Evolutionary conservation across 1,140 invertebrate species (phyloP).

Genomic region (Drosophila mauritiana): DNA sequence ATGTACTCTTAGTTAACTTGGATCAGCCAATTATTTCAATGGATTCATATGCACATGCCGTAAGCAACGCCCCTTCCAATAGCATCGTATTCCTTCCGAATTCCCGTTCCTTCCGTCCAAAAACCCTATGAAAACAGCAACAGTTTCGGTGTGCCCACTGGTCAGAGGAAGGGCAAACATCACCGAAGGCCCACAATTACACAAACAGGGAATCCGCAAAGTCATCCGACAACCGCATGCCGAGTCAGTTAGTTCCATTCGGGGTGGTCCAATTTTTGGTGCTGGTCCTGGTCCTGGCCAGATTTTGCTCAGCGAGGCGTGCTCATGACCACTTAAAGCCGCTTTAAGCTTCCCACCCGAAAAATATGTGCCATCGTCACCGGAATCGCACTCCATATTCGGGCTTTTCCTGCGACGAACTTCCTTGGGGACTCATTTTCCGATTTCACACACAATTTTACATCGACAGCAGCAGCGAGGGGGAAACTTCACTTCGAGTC

Average conservation of each 20-base stretch:
- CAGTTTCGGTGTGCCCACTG: constrained; percentile 20
- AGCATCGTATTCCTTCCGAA: too few species aligned
- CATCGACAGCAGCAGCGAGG: constrained; percentile 22
- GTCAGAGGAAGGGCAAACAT: constrained; percentile 19
- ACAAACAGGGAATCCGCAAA: constrained; percentile 33
- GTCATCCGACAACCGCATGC: constrained; percentile 22
- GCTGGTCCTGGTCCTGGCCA: background rate
- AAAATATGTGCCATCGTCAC: constrained; percentile 24
- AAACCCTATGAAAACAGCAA: constrained; percentile 35
- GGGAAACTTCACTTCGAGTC: constrained; percentile 8
- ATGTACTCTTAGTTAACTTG: background rate
- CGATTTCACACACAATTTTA: constrained; percentile 53
- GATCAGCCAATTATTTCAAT: constrained; percentile 14
- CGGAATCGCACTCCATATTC: constrained; percentile 33
- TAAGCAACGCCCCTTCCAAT: constrained; percentile 1
- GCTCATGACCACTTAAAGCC: constrained; percentile 52
- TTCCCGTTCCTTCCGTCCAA: background rate
- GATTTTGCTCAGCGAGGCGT: constrained; percentile 15
- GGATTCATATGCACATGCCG: background rate
- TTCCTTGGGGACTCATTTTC: constrained; percentile 52
- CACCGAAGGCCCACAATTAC: constrained; percentile 37
- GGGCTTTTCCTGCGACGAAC: constrained; percentile 23
- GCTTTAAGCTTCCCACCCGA: constrained; percentile 19
- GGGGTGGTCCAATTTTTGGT: constrained; percentile 10
- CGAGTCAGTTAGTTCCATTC: constrained; percentile 16